Conservation (phyloP, 2,888 invertebrate species). For the Ptychoptera albimana region DNA sequence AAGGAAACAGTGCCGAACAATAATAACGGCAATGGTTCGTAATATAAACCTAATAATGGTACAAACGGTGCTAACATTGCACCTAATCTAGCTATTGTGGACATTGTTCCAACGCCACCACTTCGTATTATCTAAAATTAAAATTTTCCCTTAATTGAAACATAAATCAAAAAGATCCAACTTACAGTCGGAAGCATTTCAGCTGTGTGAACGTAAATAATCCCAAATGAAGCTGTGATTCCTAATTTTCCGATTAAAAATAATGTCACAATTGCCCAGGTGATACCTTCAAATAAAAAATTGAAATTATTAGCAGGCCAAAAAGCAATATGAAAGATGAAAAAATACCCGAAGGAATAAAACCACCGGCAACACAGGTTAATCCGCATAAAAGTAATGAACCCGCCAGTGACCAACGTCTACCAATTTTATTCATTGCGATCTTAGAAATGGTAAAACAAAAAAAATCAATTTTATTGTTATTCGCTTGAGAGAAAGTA, state of each 20-base stretch:
- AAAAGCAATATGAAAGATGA: not conserved
- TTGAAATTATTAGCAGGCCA: not conserved
- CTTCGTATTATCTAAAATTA: conserved; percentile 32
- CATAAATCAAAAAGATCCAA: not conserved
- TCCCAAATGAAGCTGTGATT: conserved; percentile 44
- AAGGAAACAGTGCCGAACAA: conserved; percentile 37
- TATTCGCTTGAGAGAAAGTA: too few relatives aligned
- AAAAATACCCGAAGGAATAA: conserved; percentile 31
- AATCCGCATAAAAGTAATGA: conserved; percentile 35
- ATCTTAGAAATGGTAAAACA: too few relatives aligned
- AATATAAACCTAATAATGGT: conserved; percentile 28
- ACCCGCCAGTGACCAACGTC: conserved; percentile 33
- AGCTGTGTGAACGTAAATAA: conserved; percentile 41
- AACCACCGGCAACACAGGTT: conserved; percentile 38
- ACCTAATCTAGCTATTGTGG: conserved; percentile 40
- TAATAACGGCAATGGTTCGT: conserved; percentile 32
- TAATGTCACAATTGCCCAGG: conserved; percentile 37
- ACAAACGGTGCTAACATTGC: conserved; percentile 45
- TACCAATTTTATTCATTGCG: conserved; percentile 33
- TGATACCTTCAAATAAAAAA: conserved; percentile 24
- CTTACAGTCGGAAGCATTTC: conserved; percentile 30
- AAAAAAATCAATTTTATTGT: too few relatives aligned
- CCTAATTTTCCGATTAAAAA: conserved; percentile 46
- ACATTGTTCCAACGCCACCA: conserved; percentile 42
- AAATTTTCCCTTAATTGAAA: not conserved